A percentile compares a stretch with the other conserved stretches of the same genome.
These are phyloP conservation scores for Syndactyla subalaris DNA, from an alignment of 2,797 vertebrate species.

Conservation along the genomic window DNA sequence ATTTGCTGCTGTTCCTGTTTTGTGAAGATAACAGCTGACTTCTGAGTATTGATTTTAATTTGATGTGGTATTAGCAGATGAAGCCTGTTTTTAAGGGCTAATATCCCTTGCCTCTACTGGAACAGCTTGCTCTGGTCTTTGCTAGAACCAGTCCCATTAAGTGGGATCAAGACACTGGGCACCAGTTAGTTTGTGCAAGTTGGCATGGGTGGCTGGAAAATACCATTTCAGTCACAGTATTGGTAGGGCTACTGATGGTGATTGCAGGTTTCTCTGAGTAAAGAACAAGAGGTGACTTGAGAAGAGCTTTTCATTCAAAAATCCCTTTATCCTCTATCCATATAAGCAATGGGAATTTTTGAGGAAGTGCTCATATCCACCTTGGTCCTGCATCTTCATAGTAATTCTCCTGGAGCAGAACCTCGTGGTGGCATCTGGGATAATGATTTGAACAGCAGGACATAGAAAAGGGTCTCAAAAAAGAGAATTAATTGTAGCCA, in stretches of 20 bases:
- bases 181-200: not conserved
- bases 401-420: not conserved
- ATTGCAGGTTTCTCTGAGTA: not conserved
- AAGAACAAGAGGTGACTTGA: not conserved
- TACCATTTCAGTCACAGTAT: not conserved
- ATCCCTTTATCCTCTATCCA: not conserved
- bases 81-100: not conserved
- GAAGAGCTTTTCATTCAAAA: not conserved
- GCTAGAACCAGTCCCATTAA: not conserved
- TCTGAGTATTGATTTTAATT: not conserved
- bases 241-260: not conserved
- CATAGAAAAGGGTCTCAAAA: not conserved
- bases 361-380: not conserved
- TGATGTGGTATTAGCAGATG: not conserved
- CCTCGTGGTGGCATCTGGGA: not conserved
- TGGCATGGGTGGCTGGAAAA: not conserved
- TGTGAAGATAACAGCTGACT: not conserved
- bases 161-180: not conserved
- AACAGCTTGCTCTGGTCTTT: not conserved
- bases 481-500: not conserved
- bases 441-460: not conserved
- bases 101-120: not conserved
- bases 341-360: not conserved
- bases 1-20: not conserved
- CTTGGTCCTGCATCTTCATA: not conserved